Percentiles rank a stretch among this genome's conserved stretches.
These are phyloP conservation scores for Seriola aureovittata DNA, from an alignment of 2,113 vertebrate genomes.

Conservation along the genomic window DNA sequence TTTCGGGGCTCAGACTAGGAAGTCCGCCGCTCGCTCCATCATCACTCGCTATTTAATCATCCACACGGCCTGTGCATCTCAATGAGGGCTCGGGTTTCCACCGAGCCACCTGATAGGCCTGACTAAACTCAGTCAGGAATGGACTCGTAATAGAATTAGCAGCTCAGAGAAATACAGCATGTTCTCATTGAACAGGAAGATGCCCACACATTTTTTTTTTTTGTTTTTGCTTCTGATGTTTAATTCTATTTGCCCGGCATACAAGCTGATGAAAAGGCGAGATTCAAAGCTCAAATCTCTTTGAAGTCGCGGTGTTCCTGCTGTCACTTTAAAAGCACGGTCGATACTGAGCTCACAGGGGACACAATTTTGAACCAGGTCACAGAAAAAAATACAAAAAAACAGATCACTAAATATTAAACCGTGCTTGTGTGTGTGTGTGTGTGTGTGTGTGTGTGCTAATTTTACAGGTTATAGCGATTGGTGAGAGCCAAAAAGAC, in stretches of 20 bases:
- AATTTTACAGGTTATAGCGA: neutral
- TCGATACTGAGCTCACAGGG: neutral
- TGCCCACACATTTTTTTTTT: neutral
- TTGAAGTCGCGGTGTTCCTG: neutral
- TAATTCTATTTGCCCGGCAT: constrained; percentile 32
- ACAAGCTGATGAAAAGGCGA: neutral
- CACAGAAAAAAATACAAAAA: neutral
- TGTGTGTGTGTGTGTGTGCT: neutral
- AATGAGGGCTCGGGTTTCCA: constrained; percentile 73
- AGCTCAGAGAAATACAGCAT: constrained; percentile 42
- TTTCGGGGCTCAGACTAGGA: constrained; percentile 24
- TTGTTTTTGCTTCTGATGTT: constrained; percentile 35
- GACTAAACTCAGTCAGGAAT: constrained; percentile 64
- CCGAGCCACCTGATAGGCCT: constrained; percentile 69
- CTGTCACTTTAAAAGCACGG: neutral
- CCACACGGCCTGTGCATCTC: constrained; percentile 61
- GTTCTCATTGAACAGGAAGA: constrained; percentile 37
- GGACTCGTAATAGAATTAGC: constrained; percentile 74
- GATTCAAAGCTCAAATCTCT: neutral
- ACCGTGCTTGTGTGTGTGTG: neutral
- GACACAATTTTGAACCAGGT: neutral
- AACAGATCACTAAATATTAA: neutral
- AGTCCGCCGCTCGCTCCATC: constrained; percentile 56
- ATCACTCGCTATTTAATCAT: constrained; percentile 76
- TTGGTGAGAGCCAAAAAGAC: neutral